Conservation (phyloP, 2,888 invertebrate genomes). For the Cryptocephalus primarius region DNA sequence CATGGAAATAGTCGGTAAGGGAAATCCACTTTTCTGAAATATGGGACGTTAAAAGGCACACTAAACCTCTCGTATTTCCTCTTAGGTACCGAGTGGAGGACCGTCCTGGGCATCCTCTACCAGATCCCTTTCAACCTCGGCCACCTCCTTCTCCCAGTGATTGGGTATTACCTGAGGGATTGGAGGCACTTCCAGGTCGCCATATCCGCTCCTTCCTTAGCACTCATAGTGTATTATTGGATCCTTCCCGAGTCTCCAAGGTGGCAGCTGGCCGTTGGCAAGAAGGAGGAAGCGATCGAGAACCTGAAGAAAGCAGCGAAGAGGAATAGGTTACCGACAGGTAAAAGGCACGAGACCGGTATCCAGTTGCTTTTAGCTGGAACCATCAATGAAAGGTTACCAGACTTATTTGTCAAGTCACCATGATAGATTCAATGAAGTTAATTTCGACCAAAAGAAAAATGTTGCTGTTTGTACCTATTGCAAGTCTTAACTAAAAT, state of each 20-base stretch:
- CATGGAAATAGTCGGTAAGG: conserved; percentile 55
- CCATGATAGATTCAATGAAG: no score
- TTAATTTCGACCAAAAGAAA: no score
- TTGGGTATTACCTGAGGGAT: conserved; percentile 44
- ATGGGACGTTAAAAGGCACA: background rate
- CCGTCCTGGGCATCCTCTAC: conserved; percentile 45
- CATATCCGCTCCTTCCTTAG: conserved; percentile 45
- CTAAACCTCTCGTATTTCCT: conserved; percentile 3
- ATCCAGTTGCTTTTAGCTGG: background rate
- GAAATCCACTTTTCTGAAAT: background rate
- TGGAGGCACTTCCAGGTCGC: conserved; percentile 47
- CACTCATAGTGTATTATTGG: conserved; percentile 54
- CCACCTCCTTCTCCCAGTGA: conserved; percentile 42
- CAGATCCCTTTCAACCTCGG: conserved; percentile 49
- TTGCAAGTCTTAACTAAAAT: no score
- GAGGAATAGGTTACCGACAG: conserved; percentile 30
- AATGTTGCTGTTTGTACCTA: no score
- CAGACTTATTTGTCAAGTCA: no score
- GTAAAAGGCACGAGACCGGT: background rate
- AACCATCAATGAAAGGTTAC: no score
- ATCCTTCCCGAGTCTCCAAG: conserved; percentile 69
- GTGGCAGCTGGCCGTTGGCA: conserved; percentile 62
- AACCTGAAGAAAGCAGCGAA: conserved; percentile 55
- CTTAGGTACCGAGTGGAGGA: conserved; percentile 42
- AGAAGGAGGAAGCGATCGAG: conserved; percentile 47